These are phyloP conservation scores for Leptosomus discolor DNA, from an alignment of 2,113 vertebrate genomes.

Conservation along the genomic window DNA sequence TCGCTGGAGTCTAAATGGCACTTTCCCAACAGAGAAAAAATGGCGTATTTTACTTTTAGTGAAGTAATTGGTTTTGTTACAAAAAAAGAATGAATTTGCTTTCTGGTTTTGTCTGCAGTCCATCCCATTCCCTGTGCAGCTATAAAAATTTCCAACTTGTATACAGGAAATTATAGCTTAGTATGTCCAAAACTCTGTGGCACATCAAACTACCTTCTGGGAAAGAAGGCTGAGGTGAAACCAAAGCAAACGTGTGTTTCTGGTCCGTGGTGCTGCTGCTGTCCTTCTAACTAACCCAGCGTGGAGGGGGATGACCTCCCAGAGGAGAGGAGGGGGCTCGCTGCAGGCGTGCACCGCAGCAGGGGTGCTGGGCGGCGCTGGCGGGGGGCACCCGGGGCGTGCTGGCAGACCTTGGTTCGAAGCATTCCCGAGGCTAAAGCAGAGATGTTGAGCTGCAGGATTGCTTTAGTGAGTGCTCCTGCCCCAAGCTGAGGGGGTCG, in stretches of 20 bases:
- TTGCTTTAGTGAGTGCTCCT: not conserved
- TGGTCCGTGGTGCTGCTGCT: not conserved
- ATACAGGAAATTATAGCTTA: not conserved
- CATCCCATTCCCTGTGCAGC: not conserved
- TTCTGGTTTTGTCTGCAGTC: not conserved
- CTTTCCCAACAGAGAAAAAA: not conserved
- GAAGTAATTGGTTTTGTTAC: not conserved
- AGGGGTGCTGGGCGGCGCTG: not conserved
- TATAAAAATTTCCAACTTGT: not conserved
- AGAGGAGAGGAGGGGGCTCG: not conserved
- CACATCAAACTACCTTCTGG: not conserved
- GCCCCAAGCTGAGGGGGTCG: not conserved
- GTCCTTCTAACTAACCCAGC: fast-evolving
- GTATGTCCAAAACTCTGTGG: not conserved
- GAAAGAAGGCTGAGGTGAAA: not conserved
- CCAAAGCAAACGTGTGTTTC: not conserved
- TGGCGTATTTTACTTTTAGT: not conserved
- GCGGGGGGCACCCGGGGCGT: fast-evolving
- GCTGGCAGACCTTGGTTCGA: no score
- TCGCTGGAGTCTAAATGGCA: not conserved
- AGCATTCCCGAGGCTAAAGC: not conserved
- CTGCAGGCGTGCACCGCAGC: not conserved
- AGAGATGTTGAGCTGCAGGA: not conserved
- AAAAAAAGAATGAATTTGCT: not conserved
- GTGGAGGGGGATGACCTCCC: not conserved